phyloP scores from a whole-genome alignment of 2,888 invertebrate genomes.

The Diaperis boleti region DNA sequence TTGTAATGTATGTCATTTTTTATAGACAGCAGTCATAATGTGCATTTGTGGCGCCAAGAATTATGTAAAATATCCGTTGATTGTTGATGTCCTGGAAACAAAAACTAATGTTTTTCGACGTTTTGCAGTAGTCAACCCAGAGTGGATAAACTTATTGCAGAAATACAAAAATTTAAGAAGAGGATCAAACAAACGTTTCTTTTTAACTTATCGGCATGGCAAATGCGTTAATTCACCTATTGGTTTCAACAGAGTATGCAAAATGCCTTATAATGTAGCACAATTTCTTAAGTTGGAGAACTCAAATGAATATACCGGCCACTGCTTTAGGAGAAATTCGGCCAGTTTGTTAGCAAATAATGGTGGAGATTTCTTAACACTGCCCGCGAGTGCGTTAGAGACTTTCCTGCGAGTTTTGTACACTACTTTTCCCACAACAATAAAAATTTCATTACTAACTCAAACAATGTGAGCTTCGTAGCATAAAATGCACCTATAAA shows the following conservation, averaged over 20 bases:
- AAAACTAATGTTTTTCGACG: background rate
- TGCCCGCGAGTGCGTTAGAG: too few species aligned
- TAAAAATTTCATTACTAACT: too few species aligned
- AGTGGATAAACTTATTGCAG: background rate
- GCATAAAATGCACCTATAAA: too few species aligned
- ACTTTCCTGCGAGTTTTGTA: too few species aligned
- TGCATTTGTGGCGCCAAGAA: background rate
- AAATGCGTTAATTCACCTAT: conserved; percentile 1
- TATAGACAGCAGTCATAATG: conserved; percentile 3
- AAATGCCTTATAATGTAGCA: conserved; percentile 2
- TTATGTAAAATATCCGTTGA: conserved; percentile 6
- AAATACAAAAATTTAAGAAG: background rate
- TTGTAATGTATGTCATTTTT: background rate
- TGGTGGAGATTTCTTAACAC: background rate
- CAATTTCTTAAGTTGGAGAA: background rate
- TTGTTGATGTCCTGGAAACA: background rate
- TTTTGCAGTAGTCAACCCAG: background rate
- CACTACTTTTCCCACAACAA: too few species aligned
- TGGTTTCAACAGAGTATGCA: background rate
- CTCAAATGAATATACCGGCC: conserved; percentile 2
- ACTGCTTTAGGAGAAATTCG: conserved; percentile 9
- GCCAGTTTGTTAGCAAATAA: conserved; percentile 1
- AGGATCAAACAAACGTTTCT: background rate
- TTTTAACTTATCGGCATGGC: conserved; percentile 6
- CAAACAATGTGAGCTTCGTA: too few species aligned